A percentile compares a stretch with the other conserved stretches of the same genome.
Evolutionary conservation across 1,140 invertebrate species (phyloP).

Genomic region (Drosophila tropicalis): DNA sequence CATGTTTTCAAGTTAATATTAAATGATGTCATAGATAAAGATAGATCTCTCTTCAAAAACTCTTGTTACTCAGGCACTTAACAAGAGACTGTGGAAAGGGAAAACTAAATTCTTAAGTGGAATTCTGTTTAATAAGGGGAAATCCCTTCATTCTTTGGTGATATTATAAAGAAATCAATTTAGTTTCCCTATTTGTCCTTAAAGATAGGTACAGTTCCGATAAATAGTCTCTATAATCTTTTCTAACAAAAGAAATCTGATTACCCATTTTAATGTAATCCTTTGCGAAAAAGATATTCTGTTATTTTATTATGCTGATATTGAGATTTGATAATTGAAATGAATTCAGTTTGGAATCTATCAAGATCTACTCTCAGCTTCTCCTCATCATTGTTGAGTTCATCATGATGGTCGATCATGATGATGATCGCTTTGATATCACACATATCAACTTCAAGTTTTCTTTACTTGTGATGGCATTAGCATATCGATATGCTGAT

Average conservation of each 20-base stretch:
- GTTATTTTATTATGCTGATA: background rate
- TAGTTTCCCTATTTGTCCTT: no score
- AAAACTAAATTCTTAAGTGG: no score
- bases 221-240: background rate
- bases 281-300: background rate
- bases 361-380: conserved; percentile 4
- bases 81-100: no score
- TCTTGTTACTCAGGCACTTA: background rate
- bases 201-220: no score
- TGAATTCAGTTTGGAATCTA: conserved; percentile 6
- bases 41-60: background rate
- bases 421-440: conserved; percentile 13
- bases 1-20: conserved; percentile 11
- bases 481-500: conserved; percentile 50
- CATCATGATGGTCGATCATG: background rate
- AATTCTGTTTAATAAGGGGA: no score
- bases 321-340: conserved; percentile 3
- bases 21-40: conserved; percentile 19
- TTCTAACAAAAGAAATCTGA: background rate
- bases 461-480: conserved; percentile 14
- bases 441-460: conserved; percentile 23
- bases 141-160: no score
- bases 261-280: background rate
- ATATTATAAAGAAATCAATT: no score
- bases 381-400: background rate